phyloP scores from a whole-genome alignment of 1,140 invertebrate genomes.

The Scaptomyza hsui region DNA sequence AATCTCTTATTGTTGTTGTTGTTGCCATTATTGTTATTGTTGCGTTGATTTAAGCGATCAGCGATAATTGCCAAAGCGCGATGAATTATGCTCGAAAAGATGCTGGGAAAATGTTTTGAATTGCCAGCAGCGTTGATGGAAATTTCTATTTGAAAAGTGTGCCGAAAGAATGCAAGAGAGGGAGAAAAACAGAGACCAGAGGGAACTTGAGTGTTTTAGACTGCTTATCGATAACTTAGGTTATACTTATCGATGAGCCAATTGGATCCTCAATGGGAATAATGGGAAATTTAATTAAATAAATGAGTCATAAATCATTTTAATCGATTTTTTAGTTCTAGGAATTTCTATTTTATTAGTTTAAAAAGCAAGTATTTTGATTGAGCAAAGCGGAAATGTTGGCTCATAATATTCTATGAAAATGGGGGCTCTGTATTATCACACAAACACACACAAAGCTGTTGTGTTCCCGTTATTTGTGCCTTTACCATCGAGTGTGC shows the following conservation, averaged over 20 bases:
- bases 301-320: no score
- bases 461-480: background rate
- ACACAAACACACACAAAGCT: no score
- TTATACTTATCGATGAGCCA: no score
- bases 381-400: conserved; percentile 1
- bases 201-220: no score
- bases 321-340: background rate
- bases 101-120: conserved; percentile 14
- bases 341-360: conserved; percentile 3
- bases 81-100: conserved; percentile 7
- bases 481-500: background rate
- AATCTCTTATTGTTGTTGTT: conserved; percentile 6
- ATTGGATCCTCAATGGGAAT: no score
- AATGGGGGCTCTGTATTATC: background rate
- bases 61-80: conserved; percentile 21
- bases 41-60: conserved; percentile 29
- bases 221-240: no score
- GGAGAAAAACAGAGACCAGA: background rate
- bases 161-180: background rate
- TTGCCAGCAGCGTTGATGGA: conserved; percentile 39
- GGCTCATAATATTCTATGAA: background rate
- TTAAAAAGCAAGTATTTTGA: background rate
- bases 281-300: no score
- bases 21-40: background rate
- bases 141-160: conserved; percentile 30